Conservation (phyloP, 2,797 vertebrate genomes). For the Poecilia gillii region DNA sequence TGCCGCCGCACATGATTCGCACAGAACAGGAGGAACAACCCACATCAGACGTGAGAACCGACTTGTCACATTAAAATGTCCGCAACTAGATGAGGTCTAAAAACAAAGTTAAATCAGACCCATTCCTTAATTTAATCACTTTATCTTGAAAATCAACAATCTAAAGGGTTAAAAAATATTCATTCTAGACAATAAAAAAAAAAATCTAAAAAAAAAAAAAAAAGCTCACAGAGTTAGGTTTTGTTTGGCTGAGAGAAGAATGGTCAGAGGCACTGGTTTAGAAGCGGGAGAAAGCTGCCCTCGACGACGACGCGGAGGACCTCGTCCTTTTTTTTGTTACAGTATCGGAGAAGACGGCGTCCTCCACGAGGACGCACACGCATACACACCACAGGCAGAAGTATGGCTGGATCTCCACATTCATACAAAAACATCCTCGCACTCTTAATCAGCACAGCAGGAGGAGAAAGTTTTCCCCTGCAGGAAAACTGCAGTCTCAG, state of each 20-base stretch:
- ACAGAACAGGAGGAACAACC: conserved; percentile 56
- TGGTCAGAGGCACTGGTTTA: conserved; percentile 78
- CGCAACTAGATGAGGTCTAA: conserved; percentile 49
- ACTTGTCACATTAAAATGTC: conserved; percentile 61
- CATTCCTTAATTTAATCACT: conserved; percentile 10
- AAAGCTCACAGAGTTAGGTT: conserved; percentile 60
- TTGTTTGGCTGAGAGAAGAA: conserved; percentile 61
- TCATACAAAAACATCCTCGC: conserved; percentile 22
- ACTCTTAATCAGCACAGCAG: conserved; percentile 40
- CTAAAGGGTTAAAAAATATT: conserved; percentile 67
- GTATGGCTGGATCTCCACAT: conserved; percentile 40
- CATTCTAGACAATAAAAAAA: conserved; percentile 52
- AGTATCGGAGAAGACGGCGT: conserved; percentile 27
- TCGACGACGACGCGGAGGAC: conserved; percentile 23
- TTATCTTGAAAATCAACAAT: conserved; percentile 42
- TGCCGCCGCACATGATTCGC: conserved; percentile 62
- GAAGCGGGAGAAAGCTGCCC: conserved; percentile 29
- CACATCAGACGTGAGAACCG: conserved; percentile 44
- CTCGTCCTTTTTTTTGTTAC: conserved; percentile 36
- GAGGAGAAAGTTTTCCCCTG: conserved; percentile 14
- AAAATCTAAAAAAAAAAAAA: conserved; percentile 13
- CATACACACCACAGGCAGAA: conserved; percentile 33
- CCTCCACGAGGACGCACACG: conserved; percentile 21
- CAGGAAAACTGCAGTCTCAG: conserved; percentile 46
- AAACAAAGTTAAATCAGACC: conserved; percentile 12